A percentile compares a stretch with the other conserved stretches of the same genome.
phyloP scores from a whole-genome alignment of 1,140 invertebrate genomes.

The Drosophila cardini region DNA sequence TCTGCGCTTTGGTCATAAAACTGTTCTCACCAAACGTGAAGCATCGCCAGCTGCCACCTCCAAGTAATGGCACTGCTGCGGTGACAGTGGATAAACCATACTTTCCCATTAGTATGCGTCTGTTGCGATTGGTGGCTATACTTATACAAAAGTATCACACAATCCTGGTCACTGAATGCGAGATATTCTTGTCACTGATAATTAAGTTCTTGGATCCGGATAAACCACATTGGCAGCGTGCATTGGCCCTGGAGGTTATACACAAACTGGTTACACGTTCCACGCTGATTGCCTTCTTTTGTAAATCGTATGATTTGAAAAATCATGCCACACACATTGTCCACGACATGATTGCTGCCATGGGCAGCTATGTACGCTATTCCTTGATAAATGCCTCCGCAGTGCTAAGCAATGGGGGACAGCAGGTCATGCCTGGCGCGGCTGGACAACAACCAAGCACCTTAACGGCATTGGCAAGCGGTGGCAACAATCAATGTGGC shows the following conservation, averaged over 20 bases:
- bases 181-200: constrained; percentile 98
- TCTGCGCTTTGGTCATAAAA: constrained; percentile 98
- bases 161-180: constrained; percentile 98
- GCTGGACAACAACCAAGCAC: constrained; percentile 50
- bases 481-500: constrained; percentile 91
- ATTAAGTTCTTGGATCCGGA: constrained; percentile 99
- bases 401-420: constrained; percentile 85
- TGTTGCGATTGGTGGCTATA: constrained; percentile 96
- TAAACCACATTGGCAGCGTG: constrained; percentile 97
- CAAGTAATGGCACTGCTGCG: constrained; percentile 85
- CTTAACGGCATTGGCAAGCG: constrained; percentile 48
- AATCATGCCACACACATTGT: constrained; percentile 97
- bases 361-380: constrained; percentile 97
- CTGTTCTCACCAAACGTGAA: constrained; percentile 98
- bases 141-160: constrained; percentile 97
- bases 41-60: constrained; percentile 89
- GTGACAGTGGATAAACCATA: constrained; percentile 94
- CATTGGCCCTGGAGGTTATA: constrained; percentile 96
- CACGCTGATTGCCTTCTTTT: constrained; percentile 94
- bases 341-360: constrained; percentile 97
- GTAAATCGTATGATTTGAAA: constrained; percentile 96
- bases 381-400: constrained; percentile 88
- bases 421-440: constrained; percentile 82
- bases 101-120: constrained; percentile 98
- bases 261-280: constrained; percentile 97